Percentiles rank a stretch among this genome's conserved stretches.
Evolutionary conservation across 2,888 invertebrate genomes (phyloP).

Genomic region (Hyles lineata): DNA sequence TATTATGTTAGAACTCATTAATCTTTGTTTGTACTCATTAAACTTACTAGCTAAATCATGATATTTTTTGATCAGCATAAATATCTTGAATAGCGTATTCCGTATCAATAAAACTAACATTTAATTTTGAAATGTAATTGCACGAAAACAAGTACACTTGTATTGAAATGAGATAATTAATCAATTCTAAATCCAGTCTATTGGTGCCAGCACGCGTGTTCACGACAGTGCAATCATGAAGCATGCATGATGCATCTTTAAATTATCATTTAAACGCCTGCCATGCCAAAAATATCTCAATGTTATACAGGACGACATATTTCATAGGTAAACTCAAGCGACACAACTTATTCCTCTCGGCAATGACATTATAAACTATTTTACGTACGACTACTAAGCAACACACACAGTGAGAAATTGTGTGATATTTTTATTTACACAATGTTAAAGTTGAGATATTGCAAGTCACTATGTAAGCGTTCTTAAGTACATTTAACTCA

Average conservation of each 20-base stretch:
- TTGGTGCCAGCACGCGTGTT: background rate
- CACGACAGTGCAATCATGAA: background rate
- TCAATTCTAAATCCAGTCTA: background rate
- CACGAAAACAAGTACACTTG: background rate
- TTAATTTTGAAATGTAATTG: conserved; percentile 12
- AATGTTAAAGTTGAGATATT: conserved; percentile 4
- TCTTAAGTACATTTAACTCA: background rate
- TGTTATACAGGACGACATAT: background rate
- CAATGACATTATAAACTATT: background rate
- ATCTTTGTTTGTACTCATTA: conserved; percentile 30
- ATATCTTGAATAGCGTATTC: background rate
- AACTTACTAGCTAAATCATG: conserved; percentile 26
- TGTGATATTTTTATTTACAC: conserved; percentile 18
- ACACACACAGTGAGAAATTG: background rate
- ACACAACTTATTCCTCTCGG: background rate
- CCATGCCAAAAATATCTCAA: background rate
- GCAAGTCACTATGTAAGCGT: background rate
- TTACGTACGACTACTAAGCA: conserved; percentile 10
- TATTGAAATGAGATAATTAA: conserved; percentile 7
- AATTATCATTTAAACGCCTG: background rate
- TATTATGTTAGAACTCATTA: background rate
- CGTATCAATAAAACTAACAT: background rate
- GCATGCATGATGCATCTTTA: background rate
- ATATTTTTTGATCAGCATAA: conserved; percentile 22
- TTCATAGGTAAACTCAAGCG: background rate